A percentile compares a stretch with the other conserved stretches of the same genome.
phyloP scores from a whole-genome alignment of 2,888 invertebrate species.

The Drosophila lutescens region DNA sequence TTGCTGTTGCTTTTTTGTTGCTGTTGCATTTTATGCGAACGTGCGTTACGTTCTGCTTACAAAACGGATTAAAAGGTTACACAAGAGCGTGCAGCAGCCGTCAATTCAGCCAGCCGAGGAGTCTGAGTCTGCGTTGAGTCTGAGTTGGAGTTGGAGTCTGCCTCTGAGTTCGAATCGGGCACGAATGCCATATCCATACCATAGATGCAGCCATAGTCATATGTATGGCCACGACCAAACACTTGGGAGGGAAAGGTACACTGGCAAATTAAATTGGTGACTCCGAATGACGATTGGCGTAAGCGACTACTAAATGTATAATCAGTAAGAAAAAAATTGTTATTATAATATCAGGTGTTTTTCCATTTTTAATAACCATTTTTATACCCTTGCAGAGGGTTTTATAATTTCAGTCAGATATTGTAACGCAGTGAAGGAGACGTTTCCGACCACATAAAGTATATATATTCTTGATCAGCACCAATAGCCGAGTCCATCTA shows the following conservation, averaged over 20 bases:
- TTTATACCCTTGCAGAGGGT: too few species aligned
- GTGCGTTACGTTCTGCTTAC: conserved; percentile 81
- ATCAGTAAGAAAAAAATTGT: too few species aligned
- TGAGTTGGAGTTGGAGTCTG: conserved; percentile 14
- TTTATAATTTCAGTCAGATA: too few species aligned
- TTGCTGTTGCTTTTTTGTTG: conserved; percentile 37
- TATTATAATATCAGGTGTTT: too few species aligned
- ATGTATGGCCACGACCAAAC: neutral
- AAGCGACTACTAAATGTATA: too few species aligned
- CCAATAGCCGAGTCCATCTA: too few species aligned
- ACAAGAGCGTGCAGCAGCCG: conserved; percentile 73
- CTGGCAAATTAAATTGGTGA: neutral
- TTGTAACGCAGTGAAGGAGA: too few species aligned
- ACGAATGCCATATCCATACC: conserved; percentile 51
- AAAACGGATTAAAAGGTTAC: conserved; percentile 83
- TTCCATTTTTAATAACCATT: too few species aligned
- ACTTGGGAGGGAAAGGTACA: conserved; percentile 17
- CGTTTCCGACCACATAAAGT: too few species aligned
- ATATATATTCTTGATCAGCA: too few species aligned
- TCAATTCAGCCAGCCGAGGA: conserved; percentile 34
- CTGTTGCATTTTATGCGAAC: conserved; percentile 60
- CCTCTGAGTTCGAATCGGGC: conserved; percentile 38
- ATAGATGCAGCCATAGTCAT: conserved; percentile 20
- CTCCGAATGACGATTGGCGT: neutral
- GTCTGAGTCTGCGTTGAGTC: conserved; percentile 9